Evolutionary conservation across 2,888 invertebrate species (phyloP), one percentile per base, ranked within the genome.

Genomic region (Cryptosula pallasiana): DNA sequence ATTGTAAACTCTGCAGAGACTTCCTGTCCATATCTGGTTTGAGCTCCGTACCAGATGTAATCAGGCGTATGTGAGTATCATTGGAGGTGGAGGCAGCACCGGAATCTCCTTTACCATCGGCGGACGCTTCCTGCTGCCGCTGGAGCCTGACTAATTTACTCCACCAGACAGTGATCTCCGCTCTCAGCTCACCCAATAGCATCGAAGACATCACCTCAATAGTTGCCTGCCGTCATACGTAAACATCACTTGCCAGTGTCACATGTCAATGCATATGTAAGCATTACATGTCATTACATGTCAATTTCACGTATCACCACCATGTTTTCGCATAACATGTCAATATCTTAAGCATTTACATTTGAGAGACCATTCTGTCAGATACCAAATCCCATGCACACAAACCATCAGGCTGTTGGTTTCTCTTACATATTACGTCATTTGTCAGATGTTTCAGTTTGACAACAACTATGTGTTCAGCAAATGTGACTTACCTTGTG

Each of bases 131-230:
- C 2, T 20, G 45, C 32, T 70, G 16, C 70, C 45, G 25, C 9
- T 70, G 70, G 9, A 35, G 70, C 16, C 29, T 70, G 35, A 70
- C 70, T 16, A 70, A 23, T n/a, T 20, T 70, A 75, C 94, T 94
- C 92, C 94, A 95, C 95, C 95, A 95, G 76, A 92, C 91, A n/a
- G 93, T 92, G 72, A 95, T 93, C 87, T 95, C 95, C 0, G 95
- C 95, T 75, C 95, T 88, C 71, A 96, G 86, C 84, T 95, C 95
- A 1, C 94, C 95, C 34, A 96, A 91, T 75, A 92, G 90, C 86
- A 95, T 95, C n/a, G 91, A 90, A 57, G 90, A 91, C 76, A 91
- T 88, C 85, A 96, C 88, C 77, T 92, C 90, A 20, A 96, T 87
- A 27, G 90, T 88, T 27, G 92, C 92, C 83, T 85, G 77, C 45